Evolutionary conservation across 1,140 invertebrate species (phyloP), one percentile per base, ranked within the genome.

Genomic region (Reticulitermes speratus): DNA sequence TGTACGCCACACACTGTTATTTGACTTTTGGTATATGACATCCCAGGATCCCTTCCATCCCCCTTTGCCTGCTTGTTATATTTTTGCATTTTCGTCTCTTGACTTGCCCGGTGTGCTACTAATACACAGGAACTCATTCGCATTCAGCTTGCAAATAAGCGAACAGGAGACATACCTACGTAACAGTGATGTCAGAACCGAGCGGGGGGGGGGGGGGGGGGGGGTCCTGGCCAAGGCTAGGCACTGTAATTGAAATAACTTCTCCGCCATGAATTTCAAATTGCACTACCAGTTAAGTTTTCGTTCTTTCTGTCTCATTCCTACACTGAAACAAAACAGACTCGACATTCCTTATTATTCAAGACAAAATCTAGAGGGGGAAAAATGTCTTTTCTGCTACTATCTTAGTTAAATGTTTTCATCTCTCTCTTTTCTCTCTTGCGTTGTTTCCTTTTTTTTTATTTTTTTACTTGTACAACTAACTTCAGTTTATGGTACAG

Each of bases 211-310:
- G 65, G 23, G 3, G 23, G 65, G n/a, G 25, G 21, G n/a, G n/a
- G n/a, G 25, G 65, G n/a, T 0, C 52, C 65, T 11, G n/a, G 65
- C 25, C 65, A 25, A 30, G 65, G 65, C 25, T 30, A 75, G 25
- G 65, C 65, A 30, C 25, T 75, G 65, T 75, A 75, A 75, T 75
- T 30, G 65, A 75, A 75, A 75, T 75, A 75, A 75, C 65, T 75
- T 75, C 25, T n/a, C 65, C n/a, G n/a, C 65, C 65, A 75, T 75
- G 65, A 75, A 75, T 75, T 75, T 75, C 65, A 75, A 75, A 75
- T 75, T 75, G 65, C 25, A 75, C 65, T 30, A n/a, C 59, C 65
- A 75, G 65, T 75, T 75, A 75, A 30, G n/a, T 75, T 75, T 30
- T 75, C 65, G 25, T 30, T 75, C 25, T 30, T 30, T 75, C 65